Percentiles rank a stretch among this genome's conserved stretches.
Conservation (phyloP, 2,888 invertebrate genomes). For the Tachina lurida region DNA sequence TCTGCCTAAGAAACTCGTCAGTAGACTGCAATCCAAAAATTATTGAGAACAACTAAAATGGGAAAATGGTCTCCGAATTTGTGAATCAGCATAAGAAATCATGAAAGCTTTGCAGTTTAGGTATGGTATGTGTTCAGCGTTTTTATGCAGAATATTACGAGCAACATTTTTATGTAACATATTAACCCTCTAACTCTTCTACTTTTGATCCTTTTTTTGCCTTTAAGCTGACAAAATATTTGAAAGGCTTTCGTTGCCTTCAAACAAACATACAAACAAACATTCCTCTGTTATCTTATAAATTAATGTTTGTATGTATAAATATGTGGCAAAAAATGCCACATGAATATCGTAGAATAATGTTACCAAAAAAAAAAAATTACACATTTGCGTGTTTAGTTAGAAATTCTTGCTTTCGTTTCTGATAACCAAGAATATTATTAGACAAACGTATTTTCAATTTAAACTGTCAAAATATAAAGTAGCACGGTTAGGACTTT, state of each 20-base stretch:
- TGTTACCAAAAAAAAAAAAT: constrained; percentile 12
- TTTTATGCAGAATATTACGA: too few relatives aligned
- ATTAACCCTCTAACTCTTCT: too few relatives aligned
- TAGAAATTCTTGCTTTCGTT: neutral
- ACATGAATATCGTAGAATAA: neutral
- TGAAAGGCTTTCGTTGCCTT: neutral
- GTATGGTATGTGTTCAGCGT: too few relatives aligned
- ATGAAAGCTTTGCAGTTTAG: too few relatives aligned
- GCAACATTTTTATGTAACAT: too few relatives aligned
- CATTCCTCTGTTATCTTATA: neutral
- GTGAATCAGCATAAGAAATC: too few relatives aligned
- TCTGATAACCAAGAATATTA: constrained; percentile 10
- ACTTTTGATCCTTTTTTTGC: too few relatives aligned
- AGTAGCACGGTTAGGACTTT: neutral
- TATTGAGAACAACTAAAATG: too few relatives aligned
- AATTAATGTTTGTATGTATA: neutral
- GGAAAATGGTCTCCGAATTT: too few relatives aligned
- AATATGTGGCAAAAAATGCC: neutral
- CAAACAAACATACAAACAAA: neutral
- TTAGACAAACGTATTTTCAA: constrained; percentile 2
- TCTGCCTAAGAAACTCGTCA: too few relatives aligned
- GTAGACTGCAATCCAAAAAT: too few relatives aligned
- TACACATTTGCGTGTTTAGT: constrained; percentile 51
- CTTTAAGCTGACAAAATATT: too few relatives aligned
- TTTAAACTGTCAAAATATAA: neutral